Base-by-base conservation (phyloP, 2,888 invertebrate species). In the Taenaris catops region DNA sequence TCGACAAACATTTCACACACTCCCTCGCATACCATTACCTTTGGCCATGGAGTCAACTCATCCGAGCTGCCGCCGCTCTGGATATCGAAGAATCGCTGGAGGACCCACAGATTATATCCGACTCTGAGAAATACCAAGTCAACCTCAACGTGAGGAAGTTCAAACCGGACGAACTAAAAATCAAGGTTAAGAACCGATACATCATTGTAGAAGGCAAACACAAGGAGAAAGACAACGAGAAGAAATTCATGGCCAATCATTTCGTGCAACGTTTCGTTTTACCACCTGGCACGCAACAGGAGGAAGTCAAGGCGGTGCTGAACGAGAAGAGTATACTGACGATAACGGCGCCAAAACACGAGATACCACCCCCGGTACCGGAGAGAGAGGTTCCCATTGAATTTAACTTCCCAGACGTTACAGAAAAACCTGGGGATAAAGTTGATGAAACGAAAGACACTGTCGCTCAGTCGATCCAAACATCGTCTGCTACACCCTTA, bases 21-120 rank as follows among this genome's bases (percentile, higher is more conserved):
- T 62, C 70, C 18, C 58, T 80, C 8, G 63, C 73, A 1, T 70
- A 73, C 55, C 72, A 76, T 53, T 72, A 78, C 46, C 59, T 83
- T 24, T 81, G 81, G 84, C 81, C 83, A 2, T 86, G 83, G 83
- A 75, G 66, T 42, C 75, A 79, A 42, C 63, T 84, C 12, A 61
- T 83, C 31, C 61, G 61, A 40, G 73, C 79, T 2, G 73, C 79
- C 8, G 70, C 74, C 1, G 63, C 70, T 3, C 38, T 76, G 16
- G 71, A 75, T 34, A 52, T 58, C 5, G 72, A 75, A 24, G 66
- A 75, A 25, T 58, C 55, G 33, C 43, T 79, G 4, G 76, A 78
- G 36, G 78, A 81, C 41, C 76, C 83, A 0, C 64, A 78, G 44
- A 75, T 84, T 1, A 47, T 65, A n/a, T 73, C 80, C 1, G 71